Evolutionary conservation across 2,797 vertebrate species (phyloP), one percentile per base, ranked within the genome.

Genomic region (Cossypha polioptera): DNA sequence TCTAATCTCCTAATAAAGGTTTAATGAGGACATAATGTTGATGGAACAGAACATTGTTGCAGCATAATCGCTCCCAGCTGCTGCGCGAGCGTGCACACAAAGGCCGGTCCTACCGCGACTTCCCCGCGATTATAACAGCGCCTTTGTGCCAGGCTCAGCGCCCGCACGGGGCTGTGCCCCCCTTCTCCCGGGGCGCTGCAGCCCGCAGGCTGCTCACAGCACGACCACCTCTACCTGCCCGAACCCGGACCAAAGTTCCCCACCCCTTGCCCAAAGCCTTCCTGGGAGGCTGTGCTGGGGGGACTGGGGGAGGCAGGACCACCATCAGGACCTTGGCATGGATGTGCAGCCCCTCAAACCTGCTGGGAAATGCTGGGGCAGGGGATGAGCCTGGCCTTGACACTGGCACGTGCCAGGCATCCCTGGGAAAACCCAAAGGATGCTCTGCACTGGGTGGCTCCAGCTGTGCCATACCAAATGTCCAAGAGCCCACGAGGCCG

Each of bases 1-100:
- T 97, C 96, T 98, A 98, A 97, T 97, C 97, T 98, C 97, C 97
- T 98, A 98, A 98, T 97, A 97, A 97, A 98, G 97, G 97, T 98
- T 98, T 98, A 98, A 98, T 96, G 95, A 98, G 97, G 97, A 97
- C 97, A 98, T 98, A 97, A 98, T 97, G 97, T 90, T 81, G 85
- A 95, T 96, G 96, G 97, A 98, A 97, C 96, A 94, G 97, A 97
- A 96, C 95, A 97, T 93, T 95, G 94, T 95, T 88, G 88, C 88
- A 50, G 96, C 72, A 65, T 96, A 97, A 97, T 97, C 94, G 78
- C 88, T 97, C 96, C 97, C 97, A 91, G 97, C 97, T 95, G 94
- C 97, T 97, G 97, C 63, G 67, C 78, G 84, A 96, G 63, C 5
- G 58, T 29, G 94, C 97, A 98, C 97, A 97, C 98, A 97, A 97